These are phyloP conservation scores for Enteromius argenteus DNA, from an alignment of 2,797 vertebrate genomes.

Conservation along the genomic window DNA sequence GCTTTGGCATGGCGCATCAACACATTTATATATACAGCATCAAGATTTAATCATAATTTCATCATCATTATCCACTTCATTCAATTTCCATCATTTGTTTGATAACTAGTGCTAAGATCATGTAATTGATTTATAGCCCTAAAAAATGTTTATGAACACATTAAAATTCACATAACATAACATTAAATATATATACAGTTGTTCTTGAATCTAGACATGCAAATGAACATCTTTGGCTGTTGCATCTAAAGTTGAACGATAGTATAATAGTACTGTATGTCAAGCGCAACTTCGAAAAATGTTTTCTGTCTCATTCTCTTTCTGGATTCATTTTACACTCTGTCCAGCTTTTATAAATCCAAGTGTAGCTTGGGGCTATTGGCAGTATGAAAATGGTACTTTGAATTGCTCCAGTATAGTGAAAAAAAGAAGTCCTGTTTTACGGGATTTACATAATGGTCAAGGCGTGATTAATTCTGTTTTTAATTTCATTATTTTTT, in stretches of 20 bases:
- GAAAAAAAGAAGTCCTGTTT: background rate
- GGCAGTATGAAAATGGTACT: background rate
- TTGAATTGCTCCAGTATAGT: background rate
- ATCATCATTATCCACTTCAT: background rate
- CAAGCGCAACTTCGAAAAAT: too few species aligned
- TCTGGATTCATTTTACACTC: background rate
- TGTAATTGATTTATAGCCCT: background rate
- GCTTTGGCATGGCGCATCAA: background rate
- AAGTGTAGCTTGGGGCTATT: background rate
- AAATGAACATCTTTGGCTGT: background rate
- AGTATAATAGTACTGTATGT: too few species aligned
- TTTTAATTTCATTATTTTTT: background rate
- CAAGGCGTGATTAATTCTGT: background rate
- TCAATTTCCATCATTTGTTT: background rate
- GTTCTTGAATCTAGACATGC: background rate
- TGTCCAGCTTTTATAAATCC: background rate
- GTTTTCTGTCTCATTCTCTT: background rate
- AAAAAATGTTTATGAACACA: background rate
- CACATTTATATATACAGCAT: background rate
- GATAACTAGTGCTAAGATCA: background rate
- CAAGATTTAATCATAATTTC: background rate
- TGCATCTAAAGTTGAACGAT: background rate
- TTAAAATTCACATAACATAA: too few species aligned
- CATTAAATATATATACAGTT: too few species aligned
- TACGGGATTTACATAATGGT: background rate